These are phyloP conservation scores for Copidosoma aretas DNA, from an alignment of 2,888 invertebrate species.

Conservation along the genomic window DNA sequence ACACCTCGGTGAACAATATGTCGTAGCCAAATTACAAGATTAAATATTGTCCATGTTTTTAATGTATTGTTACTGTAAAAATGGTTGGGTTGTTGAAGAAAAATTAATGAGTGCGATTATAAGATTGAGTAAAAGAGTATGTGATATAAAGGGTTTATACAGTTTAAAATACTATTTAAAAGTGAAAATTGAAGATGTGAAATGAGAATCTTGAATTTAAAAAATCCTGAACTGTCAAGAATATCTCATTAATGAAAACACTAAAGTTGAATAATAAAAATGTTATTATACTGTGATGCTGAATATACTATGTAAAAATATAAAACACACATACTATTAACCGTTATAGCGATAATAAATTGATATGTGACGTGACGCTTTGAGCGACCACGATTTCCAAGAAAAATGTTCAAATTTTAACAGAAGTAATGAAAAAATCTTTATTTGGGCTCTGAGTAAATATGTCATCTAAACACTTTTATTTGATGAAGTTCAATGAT, in stretches of 20 bases:
- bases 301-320: constrained; percentile 44
- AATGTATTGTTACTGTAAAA: constrained; percentile 56
- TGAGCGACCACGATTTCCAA: constrained; percentile 1
- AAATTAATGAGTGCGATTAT: constrained; percentile 40
- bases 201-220: neutral
- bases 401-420: constrained; percentile 2
- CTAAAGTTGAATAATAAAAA: constrained; percentile 56
- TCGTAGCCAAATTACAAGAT: constrained; percentile 34
- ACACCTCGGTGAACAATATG: constrained; percentile 28
- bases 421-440: neutral
- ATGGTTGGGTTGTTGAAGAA: constrained; percentile 53
- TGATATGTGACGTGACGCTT: constrained; percentile 21
- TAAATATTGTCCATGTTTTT: constrained; percentile 43
- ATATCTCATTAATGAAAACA: constrained; percentile 53
- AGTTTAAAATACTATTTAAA: neutral
- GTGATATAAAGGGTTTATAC: neutral
- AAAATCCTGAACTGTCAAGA: neutral
- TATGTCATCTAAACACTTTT: too few species aligned
- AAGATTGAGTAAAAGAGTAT: neutral
- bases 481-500: too few species aligned
- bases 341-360: constrained; percentile 44
- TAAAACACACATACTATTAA: constrained; percentile 51
- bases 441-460: neutral
- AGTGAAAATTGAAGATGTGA: neutral
- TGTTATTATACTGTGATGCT: constrained; percentile 63